Evolutionary conservation across 2,888 invertebrate species (phyloP), one percentile per base, ranked within the genome.

Genomic region (Anticlea derivata): DNA sequence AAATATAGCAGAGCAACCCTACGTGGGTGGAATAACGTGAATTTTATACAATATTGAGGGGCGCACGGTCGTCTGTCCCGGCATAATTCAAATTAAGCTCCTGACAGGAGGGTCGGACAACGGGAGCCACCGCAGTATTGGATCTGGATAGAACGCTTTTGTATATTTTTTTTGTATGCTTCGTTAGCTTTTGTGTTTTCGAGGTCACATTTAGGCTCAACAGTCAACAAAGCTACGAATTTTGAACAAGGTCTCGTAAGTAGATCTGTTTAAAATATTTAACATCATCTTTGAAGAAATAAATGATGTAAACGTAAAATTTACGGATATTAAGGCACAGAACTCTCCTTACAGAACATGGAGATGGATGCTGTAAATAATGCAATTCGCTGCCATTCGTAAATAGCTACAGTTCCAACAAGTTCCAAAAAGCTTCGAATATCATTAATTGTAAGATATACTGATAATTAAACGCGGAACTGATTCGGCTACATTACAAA

Each of bases 21-120:
- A 24, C 30, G 31, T 67, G 75, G 74, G 64, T 68, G 58, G 55
- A 70, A 76, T 71, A 76, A 77, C 72, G 72, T 70, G 78, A 78
- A 78, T 78, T 80, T 78, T 81, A 79, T 82, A 77, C 72, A 70
- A 62, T 78, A 77, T 74, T 65, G 76, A 67, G 66, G 70, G 68
- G 60, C 43, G 64, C 55, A 61, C 64, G 64, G 74, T 68, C 70
- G 79, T 75, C 79, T 75, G 78, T 65, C 73, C 77, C 70, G 68
- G 67, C 79, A 83, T 88, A 83, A 88, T 86, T 88, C 86, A 86
- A 86, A 87, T 87, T 86, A 87, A 83, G 81, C 80, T 73, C 80
- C 74, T 79, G 83, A 81, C 83, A 80, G 79, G 73, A 67, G 81
- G 84, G 80, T 72, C 51, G 65, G 68, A 61, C 70, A 62, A 62